Percentiles rank a stretch among this genome's conserved stretches.
Evolutionary conservation across 2,888 invertebrate genomes (phyloP).

Genomic region (Lagria hirta): DNA sequence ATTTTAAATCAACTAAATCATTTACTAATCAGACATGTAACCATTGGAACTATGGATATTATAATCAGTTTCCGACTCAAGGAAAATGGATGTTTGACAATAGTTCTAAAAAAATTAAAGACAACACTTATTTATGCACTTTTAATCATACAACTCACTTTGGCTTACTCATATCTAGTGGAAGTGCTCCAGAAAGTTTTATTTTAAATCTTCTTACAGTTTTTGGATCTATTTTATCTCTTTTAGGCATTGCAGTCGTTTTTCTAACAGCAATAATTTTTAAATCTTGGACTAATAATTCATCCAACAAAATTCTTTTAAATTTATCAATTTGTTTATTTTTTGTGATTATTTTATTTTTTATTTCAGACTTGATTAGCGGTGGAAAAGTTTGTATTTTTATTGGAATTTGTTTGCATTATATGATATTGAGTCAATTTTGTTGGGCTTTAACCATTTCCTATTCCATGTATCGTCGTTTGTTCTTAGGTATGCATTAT

Average conservation of each 20-base stretch:
- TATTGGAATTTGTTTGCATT: conserved; percentile 9
- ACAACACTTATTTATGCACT: conserved; percentile 5
- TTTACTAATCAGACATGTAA: background rate
- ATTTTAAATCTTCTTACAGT: conserved; percentile 6
- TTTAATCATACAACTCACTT: conserved; percentile 12
- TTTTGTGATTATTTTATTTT: conserved; percentile 7
- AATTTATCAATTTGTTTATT: conserved; percentile 7
- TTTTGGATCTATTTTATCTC: conserved; percentile 9
- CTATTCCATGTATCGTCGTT: conserved; percentile 11
- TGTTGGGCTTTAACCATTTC: conserved; percentile 6
- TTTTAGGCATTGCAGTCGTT: conserved; percentile 4
- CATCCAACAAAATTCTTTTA: conserved; percentile 7
- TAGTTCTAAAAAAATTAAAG: conserved; percentile 2
- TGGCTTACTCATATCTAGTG: conserved; percentile 6
- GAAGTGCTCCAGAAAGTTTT: conserved; percentile 1
- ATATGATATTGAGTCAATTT: conserved; percentile 6
- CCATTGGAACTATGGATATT: conserved; percentile 12
- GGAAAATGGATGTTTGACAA: conserved; percentile 4
- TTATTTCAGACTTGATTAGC: conserved; percentile 2
- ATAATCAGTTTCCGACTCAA: conserved; percentile 1
- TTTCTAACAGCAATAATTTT: conserved; percentile 9
- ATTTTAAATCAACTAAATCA: conserved; percentile 5
- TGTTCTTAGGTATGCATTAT: background rate
- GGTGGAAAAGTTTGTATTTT: conserved; percentile 2
- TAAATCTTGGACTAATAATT: conserved; percentile 8